Base-by-base conservation (phyloP, 30 jellyfish, hydroid and myxozoan genomes). In the Chrysaora quinquecirrha region DNA sequence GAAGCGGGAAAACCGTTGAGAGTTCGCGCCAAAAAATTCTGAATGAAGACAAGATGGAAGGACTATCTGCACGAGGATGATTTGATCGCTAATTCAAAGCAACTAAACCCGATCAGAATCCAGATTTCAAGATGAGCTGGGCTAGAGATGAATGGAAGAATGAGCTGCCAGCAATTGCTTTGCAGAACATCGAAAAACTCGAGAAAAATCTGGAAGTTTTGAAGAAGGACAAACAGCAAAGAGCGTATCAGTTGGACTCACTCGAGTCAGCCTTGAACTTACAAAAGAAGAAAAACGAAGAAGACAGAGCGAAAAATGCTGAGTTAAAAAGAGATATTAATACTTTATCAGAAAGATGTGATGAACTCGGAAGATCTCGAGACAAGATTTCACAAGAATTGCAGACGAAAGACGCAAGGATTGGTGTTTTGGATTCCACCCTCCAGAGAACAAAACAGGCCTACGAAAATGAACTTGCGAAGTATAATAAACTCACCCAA, bases 81-180 rank as follows among this genome's bases (percentile, higher is more conserved):
- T n/a, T n/a, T n/a, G n/a, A n/a, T n/a, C n/a, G n/a, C n/a, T n/a
- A n/a, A n/a, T n/a, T n/a, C n/a, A n/a, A n/a, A n/a, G n/a, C n/a
- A n/a, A n/a, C n/a, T n/a, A n/a, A n/a, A n/a, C n/a, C n/a, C n/a
- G n/a, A n/a, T n/a, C n/a, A n/a, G n/a, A n/a, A n/a, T n/a, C n/a
- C 32, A 1, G 85, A 73, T 35, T 38, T 38, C 54, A 38, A 38
- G 11, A 91, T 91, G 98, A 85, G 92, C 75, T 91, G 98, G 98
- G 98, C 98, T 21, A 87, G 71, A 62, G 98, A 91, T 64, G 98
- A 91, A 63, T 91, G 98, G 98, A 91, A 91, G 61, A 84, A 86
- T 60, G 89, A 74, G 64, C 79, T 91, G 30, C 83, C 96, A 18
- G 33, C 88, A 32, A 67, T 63, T 63, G 98, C 98, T 11, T 50